Conservation (phyloP, 2,888 invertebrate genomes). For the Agrilus mali region DNA sequence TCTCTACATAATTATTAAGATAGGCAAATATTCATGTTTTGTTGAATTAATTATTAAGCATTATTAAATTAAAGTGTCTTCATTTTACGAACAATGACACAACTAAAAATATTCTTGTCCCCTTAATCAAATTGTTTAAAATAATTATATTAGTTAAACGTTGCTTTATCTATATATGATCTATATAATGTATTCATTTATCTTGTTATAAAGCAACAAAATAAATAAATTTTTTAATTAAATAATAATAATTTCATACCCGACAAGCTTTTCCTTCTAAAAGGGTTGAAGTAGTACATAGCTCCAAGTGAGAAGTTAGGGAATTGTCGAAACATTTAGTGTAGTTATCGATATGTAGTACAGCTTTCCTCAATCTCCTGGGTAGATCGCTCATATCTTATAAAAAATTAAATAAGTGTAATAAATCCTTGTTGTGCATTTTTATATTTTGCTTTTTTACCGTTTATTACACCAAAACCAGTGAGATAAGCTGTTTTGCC, state of each 20-base stretch:
- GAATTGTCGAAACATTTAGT: constrained; percentile 23
- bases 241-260: constrained; percentile 15
- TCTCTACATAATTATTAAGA: too few relatives aligned
- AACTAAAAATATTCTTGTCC: too few relatives aligned
- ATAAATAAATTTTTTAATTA: background rate
- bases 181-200: too few relatives aligned
- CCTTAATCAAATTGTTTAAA: too few relatives aligned
- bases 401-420: constrained; percentile 3
- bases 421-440: constrained; percentile 1
- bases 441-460: constrained; percentile 14
- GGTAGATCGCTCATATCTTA: constrained; percentile 26
- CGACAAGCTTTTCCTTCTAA: constrained; percentile 31
- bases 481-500: constrained; percentile 28
- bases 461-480: constrained; percentile 30
- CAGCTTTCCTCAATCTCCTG: constrained; percentile 25
- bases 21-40: too few relatives aligned
- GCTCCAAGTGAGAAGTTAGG: constrained; percentile 17
- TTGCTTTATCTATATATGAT: too few relatives aligned
- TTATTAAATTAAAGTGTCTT: too few relatives aligned
- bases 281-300: constrained; percentile 29
- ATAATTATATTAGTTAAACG: too few relatives aligned
- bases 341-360: constrained; percentile 24
- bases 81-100: too few relatives aligned
- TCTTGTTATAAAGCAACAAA: too few relatives aligned
- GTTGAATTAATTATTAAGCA: too few relatives aligned